Base-by-base conservation (phyloP, 2,888 invertebrate genomes). In the Diadromus collaris region DNA sequence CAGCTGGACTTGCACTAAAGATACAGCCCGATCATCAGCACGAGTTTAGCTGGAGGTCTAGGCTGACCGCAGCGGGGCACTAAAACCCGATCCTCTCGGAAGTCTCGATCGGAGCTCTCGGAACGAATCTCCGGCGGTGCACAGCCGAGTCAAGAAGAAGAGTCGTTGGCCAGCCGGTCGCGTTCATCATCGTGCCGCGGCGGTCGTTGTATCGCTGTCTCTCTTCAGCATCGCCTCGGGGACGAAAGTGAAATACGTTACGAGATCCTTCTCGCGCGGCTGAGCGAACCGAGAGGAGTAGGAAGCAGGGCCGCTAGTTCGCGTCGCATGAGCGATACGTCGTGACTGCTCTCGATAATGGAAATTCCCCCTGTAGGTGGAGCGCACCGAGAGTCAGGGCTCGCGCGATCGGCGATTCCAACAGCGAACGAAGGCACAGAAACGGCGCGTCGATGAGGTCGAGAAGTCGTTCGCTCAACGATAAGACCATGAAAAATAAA, bases 231-330 rank as follows among this genome's bases (percentile, higher is more conserved):
- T 80, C 73, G 81, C 87, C 86, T 85, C 83, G 82, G 84, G 86
- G 87, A 85, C 85, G 88, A 87, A 88, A 88, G 88, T 88, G 87
- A 88, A 87, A 86, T 86, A 87, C 86, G 85, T 85, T 86, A 85
- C 85, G 86, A 69, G 79, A 86, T 87, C 84, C 76, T 41, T 41
- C 82, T 84, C 84, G 81, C 80, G 69, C 78, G 74, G 41, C 41
- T 46, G 65, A 32, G 56, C 73, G 78, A 73, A 38, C 54, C 46
- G 68, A 58, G 72, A 56, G 56, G 64, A 51, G 38, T 13, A 58
- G 67, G 56, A 54, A 71, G 46, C 44, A n/a, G 56, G 16, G 56
- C 78, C 79, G 79, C 77, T 77, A 63, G 77, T 74, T 72, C 83
- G 82, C 85, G 85, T 85, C 85, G 32, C 83, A 79, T 76, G 83